A percentile compares a stretch with the other conserved stretches of the same genome.
These are phyloP conservation scores for Acrossocheilus fasciatus DNA, from an alignment of 2,797 vertebrate genomes.

Conservation along the genomic window DNA sequence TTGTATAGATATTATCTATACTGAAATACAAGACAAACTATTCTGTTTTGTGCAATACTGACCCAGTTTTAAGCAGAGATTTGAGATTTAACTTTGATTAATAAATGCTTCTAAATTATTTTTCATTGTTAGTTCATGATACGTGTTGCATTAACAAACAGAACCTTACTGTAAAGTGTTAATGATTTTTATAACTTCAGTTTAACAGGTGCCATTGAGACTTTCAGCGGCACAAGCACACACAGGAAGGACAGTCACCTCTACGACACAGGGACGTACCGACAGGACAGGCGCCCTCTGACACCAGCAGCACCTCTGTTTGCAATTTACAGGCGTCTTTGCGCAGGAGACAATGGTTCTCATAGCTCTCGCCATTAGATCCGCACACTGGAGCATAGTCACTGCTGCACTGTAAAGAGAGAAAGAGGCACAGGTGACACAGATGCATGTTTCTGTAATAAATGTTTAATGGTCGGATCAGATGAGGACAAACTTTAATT, in stretches of 20 bases:
- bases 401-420: conserved; percentile 78
- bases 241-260: background rate
- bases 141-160: background rate
- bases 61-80: background rate
- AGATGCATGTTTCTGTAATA: conserved; percentile 24
- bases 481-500: conserved; percentile 47
- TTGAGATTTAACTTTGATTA: background rate
- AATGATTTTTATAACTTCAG: background rate
- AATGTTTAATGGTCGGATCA: conserved; percentile 39
- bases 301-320: conserved; percentile 81
- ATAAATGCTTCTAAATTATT: background rate
- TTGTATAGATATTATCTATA: background rate
- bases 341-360: conserved; percentile 84
- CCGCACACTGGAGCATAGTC: conserved; percentile 87
- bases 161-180: background rate
- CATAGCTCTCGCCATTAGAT: conserved; percentile 85
- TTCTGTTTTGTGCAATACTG: background rate
- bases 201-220: background rate
- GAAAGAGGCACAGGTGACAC: conserved; percentile 32
- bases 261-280: conserved; percentile 69
- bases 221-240: background rate
- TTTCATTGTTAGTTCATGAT: background rate
- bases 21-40: background rate
- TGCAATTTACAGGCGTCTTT: conserved; percentile 88
- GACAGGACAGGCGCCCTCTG: conserved; percentile 82